Evolutionary conservation across 2,797 vertebrate genomes (phyloP), one percentile per base, ranked within the genome.

Genomic region (Brotula barbata): DNA sequence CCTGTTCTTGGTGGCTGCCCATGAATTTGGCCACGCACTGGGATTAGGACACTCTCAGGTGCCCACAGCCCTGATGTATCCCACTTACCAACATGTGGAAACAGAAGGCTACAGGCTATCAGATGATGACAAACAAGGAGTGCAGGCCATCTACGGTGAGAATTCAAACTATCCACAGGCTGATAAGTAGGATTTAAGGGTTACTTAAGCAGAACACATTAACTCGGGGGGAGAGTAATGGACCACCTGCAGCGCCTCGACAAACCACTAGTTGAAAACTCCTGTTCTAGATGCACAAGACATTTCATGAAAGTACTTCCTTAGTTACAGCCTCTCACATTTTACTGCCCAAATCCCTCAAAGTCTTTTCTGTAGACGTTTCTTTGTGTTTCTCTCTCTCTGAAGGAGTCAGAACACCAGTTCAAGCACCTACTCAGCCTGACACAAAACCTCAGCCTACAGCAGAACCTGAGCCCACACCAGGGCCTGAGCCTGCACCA

Each of bases 1-100:
- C 54, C 76, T 91, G 61, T 86, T 90, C 63, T 37, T 88, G 64
- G 87, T 91, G 52, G 86, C 89, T 39, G 86, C 86, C 45, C 89
- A 90, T 73, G 89, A 90, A 78, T 81, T 90, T 34, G 88, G 89
- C 17, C 88, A 89, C n/a, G 84, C 89, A 10, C 39, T 90, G 49
- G 89, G 89, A 43, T 64, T 89, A 21, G 58, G 54, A 19, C 89
- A 90, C 56, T 89, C 89, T 21, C 22, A 77, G 12, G 42, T 75
- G 16, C 53, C 46, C 19, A 58, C 77, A 0, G 85, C 87, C 1
- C 69, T 90, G 25, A 88, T 90, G 89, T 87, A 42, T 57, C 86
- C 89, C 22, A 67, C 59, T 1, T 90, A 89, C 74, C 52, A 53
- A 3, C 85, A 84, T 50, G 68, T 58, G 14, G 59, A 71, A 60